A percentile compares a stretch with the other conserved stretches of the same genome.
Conservation (phyloP, 2,113 vertebrate species). For the Platysteira castanea region DNA sequence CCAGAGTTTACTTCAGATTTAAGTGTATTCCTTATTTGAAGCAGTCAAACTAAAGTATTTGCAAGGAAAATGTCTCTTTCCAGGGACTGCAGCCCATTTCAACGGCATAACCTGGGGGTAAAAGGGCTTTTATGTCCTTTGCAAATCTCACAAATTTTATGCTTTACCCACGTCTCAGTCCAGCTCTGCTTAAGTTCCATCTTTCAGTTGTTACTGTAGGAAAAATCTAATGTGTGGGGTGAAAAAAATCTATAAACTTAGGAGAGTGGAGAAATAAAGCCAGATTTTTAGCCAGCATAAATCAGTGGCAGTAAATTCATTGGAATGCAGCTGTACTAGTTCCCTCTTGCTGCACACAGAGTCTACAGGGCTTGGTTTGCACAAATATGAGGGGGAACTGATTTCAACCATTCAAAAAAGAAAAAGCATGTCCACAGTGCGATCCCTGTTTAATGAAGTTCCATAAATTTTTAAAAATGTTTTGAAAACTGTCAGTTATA, state of each 20-base stretch:
- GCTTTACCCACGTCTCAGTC: not conserved
- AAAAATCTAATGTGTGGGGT: not conserved
- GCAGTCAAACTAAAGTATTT: not conserved
- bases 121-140: not conserved
- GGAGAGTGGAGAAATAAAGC: not conserved
- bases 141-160: not conserved
- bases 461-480: not conserved
- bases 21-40: not conserved
- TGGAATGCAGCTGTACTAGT: not conserved
- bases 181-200: not conserved
- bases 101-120: not conserved
- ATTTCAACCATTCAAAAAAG: not conserved
- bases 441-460: not conserved
- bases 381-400: not conserved
- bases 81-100: not conserved
- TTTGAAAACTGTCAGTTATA: not conserved
- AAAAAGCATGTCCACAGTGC: not conserved
- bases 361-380: not conserved
- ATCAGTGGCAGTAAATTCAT: not conserved
- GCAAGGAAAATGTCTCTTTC: not conserved
- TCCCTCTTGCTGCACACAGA: not conserved
- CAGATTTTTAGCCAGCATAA: not conserved
- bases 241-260: not conserved
- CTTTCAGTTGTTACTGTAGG: not conserved
- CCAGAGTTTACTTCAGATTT: not conserved